A percentile compares a stretch with the other conserved stretches of the same genome.
These are phyloP conservation scores for Lasioglossum vierecki DNA, from an alignment of 2,888 invertebrate genomes.

Conservation along the genomic window DNA sequence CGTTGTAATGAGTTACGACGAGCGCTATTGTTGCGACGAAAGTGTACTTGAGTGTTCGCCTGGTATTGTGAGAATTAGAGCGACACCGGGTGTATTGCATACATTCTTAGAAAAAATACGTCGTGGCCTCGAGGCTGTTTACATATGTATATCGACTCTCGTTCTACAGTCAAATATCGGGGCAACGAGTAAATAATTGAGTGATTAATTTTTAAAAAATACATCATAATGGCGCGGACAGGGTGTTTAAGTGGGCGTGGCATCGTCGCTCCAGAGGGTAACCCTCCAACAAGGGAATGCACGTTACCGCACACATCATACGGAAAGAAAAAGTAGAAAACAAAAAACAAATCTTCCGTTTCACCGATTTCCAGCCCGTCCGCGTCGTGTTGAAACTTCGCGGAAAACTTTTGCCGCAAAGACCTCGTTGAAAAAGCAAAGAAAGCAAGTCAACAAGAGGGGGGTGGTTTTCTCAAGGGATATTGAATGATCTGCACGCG, in stretches of 20 bases:
- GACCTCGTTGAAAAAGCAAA: neutral
- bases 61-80: conserved; percentile 8
- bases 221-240: neutral
- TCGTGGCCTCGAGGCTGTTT: neutral
- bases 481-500: neutral
- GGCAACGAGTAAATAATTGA: neutral
- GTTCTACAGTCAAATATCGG: neutral
- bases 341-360: neutral
- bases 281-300: too few relatives aligned
- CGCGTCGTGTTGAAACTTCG: neutral
- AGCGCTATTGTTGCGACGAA: conserved; percentile 19
- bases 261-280: neutral
- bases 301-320: neutral
- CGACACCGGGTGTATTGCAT: neutral
- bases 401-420: neutral
- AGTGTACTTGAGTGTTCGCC: conserved; percentile 26
- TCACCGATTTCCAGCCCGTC: neutral
- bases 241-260: neutral
- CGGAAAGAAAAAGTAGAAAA: neutral
- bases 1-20: conserved; percentile 24
- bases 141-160: neutral
- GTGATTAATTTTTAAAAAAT: neutral
- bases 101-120: neutral
- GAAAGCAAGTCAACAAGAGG: neutral
- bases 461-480: neutral